Evolutionary conservation across 2,888 invertebrate genomes (phyloP).

Genomic region (Lasioglossum oenotherae): DNA sequence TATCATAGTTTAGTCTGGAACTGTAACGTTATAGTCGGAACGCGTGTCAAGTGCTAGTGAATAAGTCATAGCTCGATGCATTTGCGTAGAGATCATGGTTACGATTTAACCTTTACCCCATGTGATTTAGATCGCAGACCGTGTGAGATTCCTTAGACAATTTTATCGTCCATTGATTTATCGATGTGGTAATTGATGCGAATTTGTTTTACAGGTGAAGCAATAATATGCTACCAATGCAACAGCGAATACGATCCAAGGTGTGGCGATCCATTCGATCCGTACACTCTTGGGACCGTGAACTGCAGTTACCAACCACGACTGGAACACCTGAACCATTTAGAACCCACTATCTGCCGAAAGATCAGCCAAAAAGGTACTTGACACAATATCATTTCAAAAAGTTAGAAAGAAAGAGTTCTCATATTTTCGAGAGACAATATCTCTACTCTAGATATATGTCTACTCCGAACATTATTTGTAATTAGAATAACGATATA

Average conservation of each 20-base stretch:
- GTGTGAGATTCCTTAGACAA: background rate
- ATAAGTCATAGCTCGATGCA: background rate
- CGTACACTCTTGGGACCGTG: constrained; percentile 92
- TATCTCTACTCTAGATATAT: too few relatives aligned
- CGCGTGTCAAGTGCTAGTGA: background rate
- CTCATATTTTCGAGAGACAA: background rate
- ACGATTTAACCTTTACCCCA: background rate
- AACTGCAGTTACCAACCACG: constrained; percentile 92
- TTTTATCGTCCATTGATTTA: background rate
- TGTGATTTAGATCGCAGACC: background rate
- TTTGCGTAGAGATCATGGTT: background rate
- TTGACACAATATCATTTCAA: background rate
- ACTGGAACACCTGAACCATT: constrained; percentile 88
- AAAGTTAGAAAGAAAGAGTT: background rate
- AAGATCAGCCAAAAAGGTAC: constrained; percentile 92
- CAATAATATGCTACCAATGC: constrained; percentile 94
- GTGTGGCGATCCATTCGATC: constrained; percentile 95
- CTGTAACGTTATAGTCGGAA: background rate
- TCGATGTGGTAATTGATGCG: background rate
- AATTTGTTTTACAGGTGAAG: constrained; percentile 84
- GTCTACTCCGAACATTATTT: background rate
- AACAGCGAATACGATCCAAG: constrained; percentile 96
- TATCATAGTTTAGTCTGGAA: background rate
- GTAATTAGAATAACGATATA: background rate
- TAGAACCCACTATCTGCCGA: constrained; percentile 90